Conservation (phyloP, 1,140 invertebrate species). For the Sminthurinus signatus region DNA sequence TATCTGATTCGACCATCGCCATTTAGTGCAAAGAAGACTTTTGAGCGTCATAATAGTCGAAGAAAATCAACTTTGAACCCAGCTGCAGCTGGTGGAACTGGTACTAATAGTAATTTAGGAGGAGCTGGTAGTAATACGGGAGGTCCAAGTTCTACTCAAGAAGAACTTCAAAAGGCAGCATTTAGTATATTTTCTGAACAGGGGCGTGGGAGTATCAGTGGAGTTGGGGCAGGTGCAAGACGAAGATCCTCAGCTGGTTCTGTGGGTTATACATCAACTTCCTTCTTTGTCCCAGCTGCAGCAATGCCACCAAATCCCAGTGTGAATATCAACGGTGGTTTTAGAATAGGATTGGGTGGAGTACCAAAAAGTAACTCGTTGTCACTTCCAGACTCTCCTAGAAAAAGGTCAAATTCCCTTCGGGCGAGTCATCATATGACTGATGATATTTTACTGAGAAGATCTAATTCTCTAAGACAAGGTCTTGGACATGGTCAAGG, state of each 20-base stretch:
- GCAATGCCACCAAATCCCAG: too few species aligned
- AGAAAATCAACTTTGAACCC: constrained; percentile 58
- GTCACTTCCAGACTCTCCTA: constrained; percentile 75
- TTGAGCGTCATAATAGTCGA: constrained; percentile 80
- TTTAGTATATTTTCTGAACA: constrained; percentile 29
- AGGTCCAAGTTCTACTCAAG: constrained; percentile 8
- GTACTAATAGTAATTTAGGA: constrained; percentile 59
- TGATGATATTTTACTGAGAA: constrained; percentile 72
- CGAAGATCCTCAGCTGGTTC: constrained; percentile 29
- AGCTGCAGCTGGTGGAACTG: constrained; percentile 54
- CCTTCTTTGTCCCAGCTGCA: constrained; percentile 10
- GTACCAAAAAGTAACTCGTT: constrained; percentile 72
- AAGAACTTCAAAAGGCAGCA: constrained; percentile 37
- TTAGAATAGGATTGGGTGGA: constrained; percentile 46
- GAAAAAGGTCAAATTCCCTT: constrained; percentile 75
- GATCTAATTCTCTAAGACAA: constrained; percentile 75
- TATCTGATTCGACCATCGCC: constrained; percentile 75
- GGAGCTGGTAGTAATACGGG: constrained; percentile 43
- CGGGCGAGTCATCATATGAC: constrained; percentile 55
- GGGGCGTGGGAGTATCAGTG: constrained; percentile 16
- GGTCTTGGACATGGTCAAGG: constrained; percentile 49
- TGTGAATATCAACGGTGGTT: background rate
- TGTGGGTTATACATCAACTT: background rate
- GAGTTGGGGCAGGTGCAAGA: too few species aligned
- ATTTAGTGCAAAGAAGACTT: constrained; percentile 87